Percentiles rank a stretch among this genome's conserved stretches.
Evolutionary conservation across 2,113 vertebrate genomes (phyloP).

Genomic region (Capreolus pygargus): DNA sequence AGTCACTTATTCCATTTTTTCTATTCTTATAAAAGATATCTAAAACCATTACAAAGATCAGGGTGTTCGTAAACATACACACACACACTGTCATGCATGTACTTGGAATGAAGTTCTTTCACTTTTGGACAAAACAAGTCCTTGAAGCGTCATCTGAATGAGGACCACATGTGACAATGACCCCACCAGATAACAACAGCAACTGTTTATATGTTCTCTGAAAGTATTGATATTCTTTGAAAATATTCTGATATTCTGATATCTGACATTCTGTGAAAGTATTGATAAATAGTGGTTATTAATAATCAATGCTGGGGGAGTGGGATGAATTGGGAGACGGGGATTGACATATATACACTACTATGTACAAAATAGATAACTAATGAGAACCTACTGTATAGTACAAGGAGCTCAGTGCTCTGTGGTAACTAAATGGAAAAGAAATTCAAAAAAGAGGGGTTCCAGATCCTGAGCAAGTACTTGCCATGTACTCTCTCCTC

Average conservation of each 20-base stretch:
- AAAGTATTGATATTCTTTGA: not conserved
- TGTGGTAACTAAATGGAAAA: not conserved
- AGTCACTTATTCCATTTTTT: not conserved
- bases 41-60: not conserved
- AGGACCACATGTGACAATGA: not conserved
- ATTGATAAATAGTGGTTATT: not conserved
- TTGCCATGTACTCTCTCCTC: not conserved
- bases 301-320: not conserved
- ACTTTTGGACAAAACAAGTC: not conserved
- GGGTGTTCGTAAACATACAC: not conserved
- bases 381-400: not conserved
- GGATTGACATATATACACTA: not conserved
- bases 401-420: not conserved
- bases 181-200: not conserved
- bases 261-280: not conserved
- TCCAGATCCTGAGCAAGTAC: not conserved
- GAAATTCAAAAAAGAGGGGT: not conserved
- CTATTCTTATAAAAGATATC: not conserved
- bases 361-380: not conserved
- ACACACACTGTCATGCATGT: not conserved
- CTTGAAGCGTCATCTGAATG: not conserved
- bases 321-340: not conserved
- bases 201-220: not conserved
- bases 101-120: not conserved
- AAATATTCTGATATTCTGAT: not conserved